Percentiles rank a stretch among this genome's conserved stretches.
Evolutionary conservation across 2,797 vertebrate genomes (phyloP).

Genomic region (Adelosebastes latens): DNA sequence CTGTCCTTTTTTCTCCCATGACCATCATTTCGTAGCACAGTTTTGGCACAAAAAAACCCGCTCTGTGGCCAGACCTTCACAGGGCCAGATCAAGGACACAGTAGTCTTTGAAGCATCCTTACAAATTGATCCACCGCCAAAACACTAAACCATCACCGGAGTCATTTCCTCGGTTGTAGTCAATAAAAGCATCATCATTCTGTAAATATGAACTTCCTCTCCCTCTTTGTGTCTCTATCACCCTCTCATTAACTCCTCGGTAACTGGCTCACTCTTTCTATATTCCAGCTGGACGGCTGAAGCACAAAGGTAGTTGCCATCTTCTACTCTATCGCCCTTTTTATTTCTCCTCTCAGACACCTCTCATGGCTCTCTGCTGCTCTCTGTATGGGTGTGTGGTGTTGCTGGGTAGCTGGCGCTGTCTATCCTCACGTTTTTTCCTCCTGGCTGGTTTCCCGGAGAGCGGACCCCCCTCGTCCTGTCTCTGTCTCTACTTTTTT

Average conservation of each 20-base stretch:
- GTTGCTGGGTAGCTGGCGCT: slow-evolving; percentile 58
- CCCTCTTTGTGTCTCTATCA: slow-evolving; percentile 34
- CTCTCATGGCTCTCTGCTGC: slow-evolving; percentile 56
- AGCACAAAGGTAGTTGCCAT: slow-evolving; percentile 84
- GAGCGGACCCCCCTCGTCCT: slow-evolving; percentile 19
- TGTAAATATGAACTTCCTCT: slow-evolving; percentile 52
- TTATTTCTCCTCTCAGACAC: slow-evolving; percentile 47
- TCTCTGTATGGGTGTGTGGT: slow-evolving; percentile 70
- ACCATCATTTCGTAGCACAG: background rate
- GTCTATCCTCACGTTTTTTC: slow-evolving; percentile 57
- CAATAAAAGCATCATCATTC: slow-evolving; percentile 45
- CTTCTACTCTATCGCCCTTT: slow-evolving; percentile 64
- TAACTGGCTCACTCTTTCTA: slow-evolving; percentile 77
- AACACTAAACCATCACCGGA: slow-evolving; percentile 24
- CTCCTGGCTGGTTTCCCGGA: slow-evolving; percentile 47
- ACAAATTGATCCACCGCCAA: slow-evolving; percentile 25
- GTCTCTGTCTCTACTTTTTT: slow-evolving; percentile 46
- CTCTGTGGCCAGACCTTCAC: slow-evolving; percentile 21
- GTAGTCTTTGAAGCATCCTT: slow-evolving; percentile 29
- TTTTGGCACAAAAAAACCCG: slow-evolving; percentile 3
- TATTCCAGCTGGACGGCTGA: slow-evolving; percentile 85
- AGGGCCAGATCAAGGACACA: background rate
- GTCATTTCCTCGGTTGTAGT: slow-evolving; percentile 26
- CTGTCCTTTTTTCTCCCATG: background rate
- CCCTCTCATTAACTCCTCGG: slow-evolving; percentile 56